A percentile compares a stretch with the other conserved stretches of the same genome.
Evolutionary conservation across 2,888 invertebrate genomes (phyloP).

Genomic region (Eristalis tenax): DNA sequence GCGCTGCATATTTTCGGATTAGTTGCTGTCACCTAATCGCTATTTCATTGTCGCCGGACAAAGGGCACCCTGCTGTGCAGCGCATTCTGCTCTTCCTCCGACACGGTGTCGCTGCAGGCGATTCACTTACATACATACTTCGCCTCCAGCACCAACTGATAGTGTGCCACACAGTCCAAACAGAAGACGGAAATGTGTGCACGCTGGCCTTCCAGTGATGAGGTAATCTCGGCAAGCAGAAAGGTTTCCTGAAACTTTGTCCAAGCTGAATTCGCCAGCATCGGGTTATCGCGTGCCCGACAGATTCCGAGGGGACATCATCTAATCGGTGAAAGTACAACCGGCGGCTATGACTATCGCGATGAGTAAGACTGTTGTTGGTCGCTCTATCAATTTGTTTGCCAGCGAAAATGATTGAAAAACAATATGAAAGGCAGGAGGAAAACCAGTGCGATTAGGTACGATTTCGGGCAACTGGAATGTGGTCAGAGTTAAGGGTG

Average conservation of each 20-base stretch:
- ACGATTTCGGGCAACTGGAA: conserved; percentile 12
- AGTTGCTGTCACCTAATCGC: conserved; percentile 41
- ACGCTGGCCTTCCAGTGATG: neutral
- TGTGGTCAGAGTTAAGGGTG: conserved; percentile 24
- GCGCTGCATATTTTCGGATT: conserved; percentile 14
- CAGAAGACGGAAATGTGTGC: conserved; percentile 3
- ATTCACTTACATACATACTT: conserved; percentile 6
- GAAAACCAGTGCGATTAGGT: conserved; percentile 15
- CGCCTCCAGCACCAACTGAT: conserved; percentile 38
- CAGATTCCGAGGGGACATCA: conserved; percentile 24
- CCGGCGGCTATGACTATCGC: conserved; percentile 9
- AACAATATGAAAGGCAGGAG: neutral
- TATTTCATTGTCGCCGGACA: conserved; percentile 37
- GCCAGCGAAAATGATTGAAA: conserved; percentile 1
- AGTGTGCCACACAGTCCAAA: conserved; percentile 23
- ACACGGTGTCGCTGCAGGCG: conserved; percentile 9
- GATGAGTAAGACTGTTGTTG: conserved; percentile 31
- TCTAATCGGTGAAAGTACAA: conserved; percentile 40
- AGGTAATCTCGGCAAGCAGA: neutral
- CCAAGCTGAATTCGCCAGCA: conserved; percentile 12
- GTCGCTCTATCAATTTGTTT: conserved; percentile 45
- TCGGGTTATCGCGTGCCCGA: conserved; percentile 51
- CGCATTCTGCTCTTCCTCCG: neutral
- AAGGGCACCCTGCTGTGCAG: conserved; percentile 34
- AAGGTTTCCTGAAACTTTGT: conserved; percentile 4